These are phyloP conservation scores for Falco cherrug DNA, from an alignment of 2,797 vertebrate species.

Conservation along the genomic window DNA sequence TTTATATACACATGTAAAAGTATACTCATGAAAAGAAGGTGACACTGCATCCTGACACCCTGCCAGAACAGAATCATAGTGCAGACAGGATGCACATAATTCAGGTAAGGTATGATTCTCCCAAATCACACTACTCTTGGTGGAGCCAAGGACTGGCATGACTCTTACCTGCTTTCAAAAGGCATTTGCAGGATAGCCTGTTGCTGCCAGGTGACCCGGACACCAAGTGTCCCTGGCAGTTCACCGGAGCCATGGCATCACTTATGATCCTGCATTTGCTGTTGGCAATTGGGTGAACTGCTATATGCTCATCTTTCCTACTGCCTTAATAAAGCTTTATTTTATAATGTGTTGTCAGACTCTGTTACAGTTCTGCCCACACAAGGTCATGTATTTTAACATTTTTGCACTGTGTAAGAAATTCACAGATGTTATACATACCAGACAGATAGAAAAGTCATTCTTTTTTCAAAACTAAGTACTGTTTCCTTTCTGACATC, in stretches of 20 bases:
- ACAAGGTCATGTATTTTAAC: neutral
- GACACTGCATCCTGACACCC: neutral
- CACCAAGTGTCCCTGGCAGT: neutral
- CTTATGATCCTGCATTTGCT: neutral
- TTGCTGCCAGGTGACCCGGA: neutral
- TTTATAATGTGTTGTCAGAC: neutral
- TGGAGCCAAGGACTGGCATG: neutral
- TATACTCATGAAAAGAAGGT: neutral
- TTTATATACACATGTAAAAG: too few species aligned
- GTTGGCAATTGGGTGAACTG: rapidly evolving
- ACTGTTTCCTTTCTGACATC: neutral
- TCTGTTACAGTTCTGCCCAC: neutral
- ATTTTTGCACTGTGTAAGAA: neutral
- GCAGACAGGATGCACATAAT: neutral
- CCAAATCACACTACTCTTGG: neutral
- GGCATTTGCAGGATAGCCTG: neutral
- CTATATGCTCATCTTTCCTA: neutral
- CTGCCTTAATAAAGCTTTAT: neutral
- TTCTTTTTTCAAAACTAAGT: neutral
- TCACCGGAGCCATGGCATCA: rapidly evolving
- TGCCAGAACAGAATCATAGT: neutral
- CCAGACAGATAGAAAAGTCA: neutral
- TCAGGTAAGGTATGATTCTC: neutral
- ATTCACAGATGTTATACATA: neutral
- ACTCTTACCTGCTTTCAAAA: neutral